phyloP scores from a whole-genome alignment of 2,888 invertebrate species.

The Pachycephus smyrnensis region DNA sequence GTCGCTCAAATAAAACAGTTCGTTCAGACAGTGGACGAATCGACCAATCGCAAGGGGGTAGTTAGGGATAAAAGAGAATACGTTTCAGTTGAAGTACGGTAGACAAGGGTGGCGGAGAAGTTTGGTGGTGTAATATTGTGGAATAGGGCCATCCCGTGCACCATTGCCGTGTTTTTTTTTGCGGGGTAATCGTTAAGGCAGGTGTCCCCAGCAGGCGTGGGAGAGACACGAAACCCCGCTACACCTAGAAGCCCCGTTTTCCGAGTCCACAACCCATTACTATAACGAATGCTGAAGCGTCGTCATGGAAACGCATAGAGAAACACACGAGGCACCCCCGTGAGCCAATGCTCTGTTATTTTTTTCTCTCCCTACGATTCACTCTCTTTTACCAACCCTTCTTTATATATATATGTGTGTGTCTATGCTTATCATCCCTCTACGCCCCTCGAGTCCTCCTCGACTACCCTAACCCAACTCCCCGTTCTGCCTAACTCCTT shows the following conservation, averaged over 20 bases:
- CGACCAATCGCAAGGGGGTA: background rate
- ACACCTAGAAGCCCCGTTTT: slow-evolving; percentile 51
- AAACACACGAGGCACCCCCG: slow-evolving; percentile 56
- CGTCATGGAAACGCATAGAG: slow-evolving; percentile 58
- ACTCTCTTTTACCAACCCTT: slow-evolving; percentile 16
- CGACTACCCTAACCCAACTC: slow-evolving; percentile 21
- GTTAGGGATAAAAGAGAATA: background rate
- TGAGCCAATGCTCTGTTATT: slow-evolving; percentile 6
- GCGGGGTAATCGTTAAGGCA: slow-evolving; percentile 56
- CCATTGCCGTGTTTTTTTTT: slow-evolving; percentile 31
- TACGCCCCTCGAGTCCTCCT: slow-evolving; percentile 10
- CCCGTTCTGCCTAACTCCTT: slow-evolving; percentile 28
- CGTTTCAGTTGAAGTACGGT: background rate
- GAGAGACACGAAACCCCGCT: slow-evolving; percentile 44
- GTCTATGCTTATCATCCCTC: slow-evolving; percentile 2
- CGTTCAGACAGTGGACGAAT: background rate
- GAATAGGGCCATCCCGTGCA: slow-evolving; percentile 7
- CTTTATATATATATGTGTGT: slow-evolving; percentile 9
- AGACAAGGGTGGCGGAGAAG: background rate
- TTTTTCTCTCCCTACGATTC: slow-evolving; percentile 18
- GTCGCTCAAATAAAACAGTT: background rate
- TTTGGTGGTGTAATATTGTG: background rate
- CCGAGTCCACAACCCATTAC: slow-evolving; percentile 46
- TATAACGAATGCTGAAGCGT: slow-evolving; percentile 53
- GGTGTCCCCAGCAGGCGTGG: slow-evolving; percentile 63